These are phyloP conservation scores for Oreamnos americanus DNA, from an alignment of 2,113 vertebrate genomes.

Conservation along the genomic window DNA sequence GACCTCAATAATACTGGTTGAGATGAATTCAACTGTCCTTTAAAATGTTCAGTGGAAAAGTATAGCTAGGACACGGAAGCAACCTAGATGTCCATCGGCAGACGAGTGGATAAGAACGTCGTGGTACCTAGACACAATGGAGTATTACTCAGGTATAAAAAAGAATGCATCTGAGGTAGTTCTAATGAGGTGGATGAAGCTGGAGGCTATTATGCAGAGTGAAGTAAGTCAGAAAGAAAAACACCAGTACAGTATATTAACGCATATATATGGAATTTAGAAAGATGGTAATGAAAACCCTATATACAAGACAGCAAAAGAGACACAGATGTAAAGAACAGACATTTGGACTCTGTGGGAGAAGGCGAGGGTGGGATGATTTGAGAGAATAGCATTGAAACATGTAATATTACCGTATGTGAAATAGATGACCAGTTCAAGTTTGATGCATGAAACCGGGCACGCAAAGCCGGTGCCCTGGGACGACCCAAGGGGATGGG, in stretches of 20 bases:
- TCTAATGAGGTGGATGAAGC: neutral
- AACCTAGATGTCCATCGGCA: neutral
- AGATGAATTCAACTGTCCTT: neutral
- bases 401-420: neutral
- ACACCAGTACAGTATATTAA: neutral
- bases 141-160: neutral
- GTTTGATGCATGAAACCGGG: rapidly evolving
- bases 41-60: neutral
- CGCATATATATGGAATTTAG: neutral
- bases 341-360: neutral
- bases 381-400: neutral
- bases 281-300: neutral
- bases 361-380: neutral
- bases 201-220: neutral
- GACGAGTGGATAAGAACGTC: rapidly evolving
- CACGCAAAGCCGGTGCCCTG: neutral
- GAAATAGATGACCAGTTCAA: neutral
- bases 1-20: neutral
- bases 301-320: neutral
- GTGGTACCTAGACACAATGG: neutral
- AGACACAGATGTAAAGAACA: neutral
- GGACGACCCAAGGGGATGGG: neutral
- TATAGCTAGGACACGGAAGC: neutral
- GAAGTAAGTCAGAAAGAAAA: neutral
- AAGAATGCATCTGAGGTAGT: neutral